Percentiles rank a stretch among this genome's conserved stretches.
Evolutionary conservation across 2,113 vertebrate genomes (phyloP).

Genomic region (Tragelaphus strepsiceros): DNA sequence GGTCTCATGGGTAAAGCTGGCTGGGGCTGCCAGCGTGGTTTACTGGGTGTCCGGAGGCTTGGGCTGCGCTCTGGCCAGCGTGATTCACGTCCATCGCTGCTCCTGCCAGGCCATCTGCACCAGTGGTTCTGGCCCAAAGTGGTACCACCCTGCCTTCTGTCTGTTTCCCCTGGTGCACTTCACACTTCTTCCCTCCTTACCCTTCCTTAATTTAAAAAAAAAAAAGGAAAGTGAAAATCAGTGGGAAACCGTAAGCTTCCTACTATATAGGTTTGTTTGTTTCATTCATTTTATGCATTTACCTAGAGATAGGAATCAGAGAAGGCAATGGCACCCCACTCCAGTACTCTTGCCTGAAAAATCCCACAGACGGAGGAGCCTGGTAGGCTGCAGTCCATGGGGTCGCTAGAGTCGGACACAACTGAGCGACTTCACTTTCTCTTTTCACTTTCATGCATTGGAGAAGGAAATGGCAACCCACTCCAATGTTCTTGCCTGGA

Average conservation of each 20-base stretch:
- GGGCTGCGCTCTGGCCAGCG: fast-evolving
- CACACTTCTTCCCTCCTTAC: neutral
- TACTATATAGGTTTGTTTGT: neutral
- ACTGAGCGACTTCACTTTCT: too few species aligned
- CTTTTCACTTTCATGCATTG: too few species aligned
- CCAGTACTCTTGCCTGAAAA: too few species aligned
- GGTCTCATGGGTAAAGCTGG: neutral
- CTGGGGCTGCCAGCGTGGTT: fast-evolving
- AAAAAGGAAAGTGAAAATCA: neutral
- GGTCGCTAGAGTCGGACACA: too few species aligned
- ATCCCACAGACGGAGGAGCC: too few species aligned
- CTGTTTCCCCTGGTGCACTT: fast-evolving
- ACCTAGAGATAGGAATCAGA: neutral
- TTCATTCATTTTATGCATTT: neutral
- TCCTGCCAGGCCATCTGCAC: fast-evolving
- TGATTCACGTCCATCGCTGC: neutral
- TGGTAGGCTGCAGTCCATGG: too few species aligned
- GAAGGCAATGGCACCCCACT: too few species aligned
- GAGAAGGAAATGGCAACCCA: too few species aligned
- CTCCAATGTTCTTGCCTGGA: too few species aligned
- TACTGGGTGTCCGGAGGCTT: neutral
- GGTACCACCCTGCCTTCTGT: too few species aligned
- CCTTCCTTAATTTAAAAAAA: neutral
- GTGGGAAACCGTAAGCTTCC: neutral
- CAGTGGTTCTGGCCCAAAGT: neutral